These are phyloP conservation scores for Parnassius smintheus DNA, from an alignment of 2,888 invertebrate species.

Conservation along the genomic window DNA sequence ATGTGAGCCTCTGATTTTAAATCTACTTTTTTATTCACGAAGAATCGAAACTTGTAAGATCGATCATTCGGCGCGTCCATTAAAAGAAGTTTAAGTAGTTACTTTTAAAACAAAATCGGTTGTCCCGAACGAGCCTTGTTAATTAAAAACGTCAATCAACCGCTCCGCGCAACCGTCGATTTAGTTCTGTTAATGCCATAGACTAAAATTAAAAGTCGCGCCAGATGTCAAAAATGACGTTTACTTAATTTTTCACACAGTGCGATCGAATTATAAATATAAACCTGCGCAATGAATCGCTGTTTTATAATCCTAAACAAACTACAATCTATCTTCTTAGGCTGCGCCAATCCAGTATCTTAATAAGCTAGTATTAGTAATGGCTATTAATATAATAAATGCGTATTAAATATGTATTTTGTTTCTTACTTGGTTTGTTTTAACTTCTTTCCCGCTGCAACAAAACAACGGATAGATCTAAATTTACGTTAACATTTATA, in stretches of 20 bases:
- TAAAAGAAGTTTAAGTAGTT: constrained; percentile 38
- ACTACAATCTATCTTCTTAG: no score
- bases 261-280: not conserved
- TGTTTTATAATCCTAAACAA: no score
- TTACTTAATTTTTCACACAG: constrained; percentile 18
- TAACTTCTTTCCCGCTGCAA: no score
- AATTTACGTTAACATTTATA: no score
- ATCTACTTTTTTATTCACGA: constrained; percentile 25
- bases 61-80: constrained; percentile 48
- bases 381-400: no score
- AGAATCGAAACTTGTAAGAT: constrained; percentile 39
- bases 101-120: constrained; percentile 43
- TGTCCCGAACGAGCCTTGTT: constrained; percentile 51
- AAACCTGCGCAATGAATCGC: no score
- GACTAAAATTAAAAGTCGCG: constrained; percentile 41
- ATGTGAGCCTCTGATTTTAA: not conserved
- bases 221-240: constrained; percentile 17
- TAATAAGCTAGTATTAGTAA: no score
- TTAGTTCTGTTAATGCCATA: constrained; percentile 48
- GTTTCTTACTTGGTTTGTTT: no score
- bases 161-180: constrained; percentile 42
- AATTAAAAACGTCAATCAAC: constrained; percentile 75
- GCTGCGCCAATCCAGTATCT: no score
- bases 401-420: no score
- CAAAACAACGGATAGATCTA: no score